Evolutionary conservation across 37 sponge, comb jelly and placozoan genomes (phyloP).

Genomic region (Agelas oroides): DNA sequence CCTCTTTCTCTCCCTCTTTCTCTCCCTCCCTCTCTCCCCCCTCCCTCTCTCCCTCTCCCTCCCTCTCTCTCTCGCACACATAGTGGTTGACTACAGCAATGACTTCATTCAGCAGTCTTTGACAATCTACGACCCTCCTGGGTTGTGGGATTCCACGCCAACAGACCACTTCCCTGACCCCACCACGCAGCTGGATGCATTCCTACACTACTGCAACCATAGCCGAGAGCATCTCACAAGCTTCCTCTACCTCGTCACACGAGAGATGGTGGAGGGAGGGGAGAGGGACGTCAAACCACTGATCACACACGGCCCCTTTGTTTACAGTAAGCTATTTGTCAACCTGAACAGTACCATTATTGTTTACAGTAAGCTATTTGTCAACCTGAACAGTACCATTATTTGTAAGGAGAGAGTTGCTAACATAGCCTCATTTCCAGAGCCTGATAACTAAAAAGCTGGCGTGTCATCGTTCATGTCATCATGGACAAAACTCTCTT

Average conservation of each 20-base stretch:
- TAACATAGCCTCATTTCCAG: no score
- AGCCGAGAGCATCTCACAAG: background rate
- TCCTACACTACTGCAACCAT: conserved; percentile 55
- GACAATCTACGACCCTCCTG: conserved; percentile 6
- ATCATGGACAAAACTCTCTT: no score
- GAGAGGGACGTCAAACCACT: conserved; percentile 44
- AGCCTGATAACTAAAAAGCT: no score
- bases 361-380: background rate
- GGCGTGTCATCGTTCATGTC: no score
- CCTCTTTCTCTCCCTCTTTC: background rate
- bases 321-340: conserved; percentile 46
- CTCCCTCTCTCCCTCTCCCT: background rate
- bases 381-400: no score
- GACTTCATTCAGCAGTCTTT: background rate
- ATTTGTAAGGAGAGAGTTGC: no score
- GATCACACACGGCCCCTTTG: conserved; percentile 7
- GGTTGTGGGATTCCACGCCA: conserved; percentile 38
- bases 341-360: no score
- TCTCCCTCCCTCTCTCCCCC: background rate
- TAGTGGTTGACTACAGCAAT: background rate
- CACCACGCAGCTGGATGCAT: conserved; percentile 20
- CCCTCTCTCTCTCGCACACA: no score
- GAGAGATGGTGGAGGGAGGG: conserved; percentile 32
- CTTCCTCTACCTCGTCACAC: conserved; percentile 54
- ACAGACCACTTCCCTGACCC: conserved; percentile 61